Percentiles rank a stretch among this genome's conserved stretches.
Conservation (phyloP, 1,140 invertebrate species). For the Odontomachus brunneus region DNA sequence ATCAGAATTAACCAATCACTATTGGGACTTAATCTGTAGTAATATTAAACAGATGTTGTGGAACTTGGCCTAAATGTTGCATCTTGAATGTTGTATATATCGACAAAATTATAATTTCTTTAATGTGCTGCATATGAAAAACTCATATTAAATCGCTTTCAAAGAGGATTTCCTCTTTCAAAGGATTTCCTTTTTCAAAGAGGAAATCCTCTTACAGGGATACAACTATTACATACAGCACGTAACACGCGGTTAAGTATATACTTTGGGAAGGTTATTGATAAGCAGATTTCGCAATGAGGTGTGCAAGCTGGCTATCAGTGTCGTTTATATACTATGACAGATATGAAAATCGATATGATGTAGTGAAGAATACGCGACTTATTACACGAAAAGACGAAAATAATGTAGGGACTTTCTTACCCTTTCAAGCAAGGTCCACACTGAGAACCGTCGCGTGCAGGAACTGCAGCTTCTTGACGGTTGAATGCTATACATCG, state of each 20-base stretch:
- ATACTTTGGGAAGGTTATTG: neutral
- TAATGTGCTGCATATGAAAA: neutral
- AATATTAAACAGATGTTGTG: no score
- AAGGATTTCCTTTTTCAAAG: no score
- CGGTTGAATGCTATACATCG: neutral
- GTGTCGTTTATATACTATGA: neutral
- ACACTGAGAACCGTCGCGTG: neutral
- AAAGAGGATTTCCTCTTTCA: no score
- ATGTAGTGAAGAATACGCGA: no score
- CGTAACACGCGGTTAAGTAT: neutral
- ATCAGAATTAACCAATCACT: no score
- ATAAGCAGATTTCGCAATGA: neutral
- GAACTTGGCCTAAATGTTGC: no score
- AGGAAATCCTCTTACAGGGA: no score
- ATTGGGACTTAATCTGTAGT: no score
- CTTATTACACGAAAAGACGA: neutral
- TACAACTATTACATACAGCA: no score
- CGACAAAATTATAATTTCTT: neutral
- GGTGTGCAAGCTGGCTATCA: neutral
- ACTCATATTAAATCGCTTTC: no score
- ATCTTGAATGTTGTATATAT: no score
- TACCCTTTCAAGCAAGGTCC: constrained; percentile 22
- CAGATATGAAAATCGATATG: no score
- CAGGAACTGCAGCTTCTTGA: neutral
- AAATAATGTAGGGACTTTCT: neutral